These are phyloP conservation scores for Regulus satrapa DNA, from an alignment of 2,113 vertebrate genomes.

Conservation along the genomic window DNA sequence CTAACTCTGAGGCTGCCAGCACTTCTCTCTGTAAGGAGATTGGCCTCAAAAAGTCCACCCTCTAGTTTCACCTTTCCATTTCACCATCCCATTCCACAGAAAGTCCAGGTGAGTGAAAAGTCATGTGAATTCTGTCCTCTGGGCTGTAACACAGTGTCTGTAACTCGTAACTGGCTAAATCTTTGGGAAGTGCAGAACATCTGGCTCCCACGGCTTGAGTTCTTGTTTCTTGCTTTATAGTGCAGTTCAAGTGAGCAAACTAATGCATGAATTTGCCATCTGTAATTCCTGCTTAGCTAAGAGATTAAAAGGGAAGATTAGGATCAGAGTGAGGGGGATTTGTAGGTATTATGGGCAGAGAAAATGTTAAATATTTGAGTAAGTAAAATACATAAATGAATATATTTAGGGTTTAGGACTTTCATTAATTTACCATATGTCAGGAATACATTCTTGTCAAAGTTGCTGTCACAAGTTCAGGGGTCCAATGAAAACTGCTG, in stretches of 20 bases:
- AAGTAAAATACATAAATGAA: background rate
- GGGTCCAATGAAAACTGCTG: background rate
- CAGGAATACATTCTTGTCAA: constrained; percentile 10
- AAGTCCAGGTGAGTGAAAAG: background rate
- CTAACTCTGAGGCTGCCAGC: background rate
- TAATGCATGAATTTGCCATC: background rate
- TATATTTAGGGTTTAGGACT: background rate
- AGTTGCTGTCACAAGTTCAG: background rate
- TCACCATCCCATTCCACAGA: background rate
- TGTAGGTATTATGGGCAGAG: constrained; percentile 47
- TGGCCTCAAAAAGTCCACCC: background rate
- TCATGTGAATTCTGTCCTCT: background rate
- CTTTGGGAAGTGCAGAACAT: background rate
- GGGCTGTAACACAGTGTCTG: background rate
- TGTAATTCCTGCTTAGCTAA: constrained; percentile 39
- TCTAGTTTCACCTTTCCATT: background rate
- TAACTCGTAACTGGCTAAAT: background rate
- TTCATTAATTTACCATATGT: constrained; percentile 54
- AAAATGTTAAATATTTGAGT: constrained; percentile 47
- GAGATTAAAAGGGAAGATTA: constrained; percentile 59
- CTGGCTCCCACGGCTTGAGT: background rate
- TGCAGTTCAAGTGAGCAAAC: constrained; percentile 27
- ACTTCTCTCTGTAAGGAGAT: background rate
- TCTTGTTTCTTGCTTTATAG: background rate
- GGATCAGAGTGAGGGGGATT: constrained; percentile 34